Conservation (phyloP, 2,888 invertebrate genomes). For the Hyalella azteca region DNA sequence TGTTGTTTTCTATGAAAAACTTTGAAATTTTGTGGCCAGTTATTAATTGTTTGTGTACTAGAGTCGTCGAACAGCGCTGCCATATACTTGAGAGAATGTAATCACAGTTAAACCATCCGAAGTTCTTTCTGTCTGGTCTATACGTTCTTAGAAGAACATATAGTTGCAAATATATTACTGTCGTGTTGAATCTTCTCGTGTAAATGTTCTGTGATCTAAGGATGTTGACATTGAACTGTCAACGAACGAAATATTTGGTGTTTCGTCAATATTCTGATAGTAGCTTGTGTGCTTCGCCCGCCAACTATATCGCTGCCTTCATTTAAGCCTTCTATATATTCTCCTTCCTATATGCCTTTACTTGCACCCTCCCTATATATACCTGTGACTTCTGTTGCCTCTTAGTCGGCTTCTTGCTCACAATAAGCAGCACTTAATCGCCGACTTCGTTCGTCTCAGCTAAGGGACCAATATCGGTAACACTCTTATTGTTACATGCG, state of each 20-base stretch:
- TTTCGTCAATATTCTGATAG: background rate
- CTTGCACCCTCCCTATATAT: slow-evolving; percentile 5
- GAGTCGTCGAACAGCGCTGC: no score
- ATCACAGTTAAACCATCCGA: background rate
- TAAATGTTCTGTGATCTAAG: no score
- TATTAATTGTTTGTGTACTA: no score
- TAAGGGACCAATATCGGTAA: no score
- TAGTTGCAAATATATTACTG: background rate
- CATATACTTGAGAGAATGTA: no score
- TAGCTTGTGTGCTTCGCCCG: background rate
- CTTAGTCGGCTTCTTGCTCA: background rate
- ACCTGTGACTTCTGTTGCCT: background rate
- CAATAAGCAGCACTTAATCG: no score
- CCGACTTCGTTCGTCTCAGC: no score
- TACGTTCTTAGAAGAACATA: background rate
- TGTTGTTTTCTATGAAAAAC: no score
- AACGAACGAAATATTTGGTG: no score
- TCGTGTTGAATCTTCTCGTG: background rate
- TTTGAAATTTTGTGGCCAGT: no score
- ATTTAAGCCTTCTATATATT: background rate
- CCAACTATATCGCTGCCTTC: slow-evolving; percentile 3
- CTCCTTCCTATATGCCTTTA: background rate
- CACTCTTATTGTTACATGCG: no score
- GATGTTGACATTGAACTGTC: no score
- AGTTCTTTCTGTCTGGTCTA: background rate